These are phyloP conservation scores for Oxygymnocypris stewartii DNA, from an alignment of 2,113 vertebrate genomes.

Conservation along the genomic window DNA sequence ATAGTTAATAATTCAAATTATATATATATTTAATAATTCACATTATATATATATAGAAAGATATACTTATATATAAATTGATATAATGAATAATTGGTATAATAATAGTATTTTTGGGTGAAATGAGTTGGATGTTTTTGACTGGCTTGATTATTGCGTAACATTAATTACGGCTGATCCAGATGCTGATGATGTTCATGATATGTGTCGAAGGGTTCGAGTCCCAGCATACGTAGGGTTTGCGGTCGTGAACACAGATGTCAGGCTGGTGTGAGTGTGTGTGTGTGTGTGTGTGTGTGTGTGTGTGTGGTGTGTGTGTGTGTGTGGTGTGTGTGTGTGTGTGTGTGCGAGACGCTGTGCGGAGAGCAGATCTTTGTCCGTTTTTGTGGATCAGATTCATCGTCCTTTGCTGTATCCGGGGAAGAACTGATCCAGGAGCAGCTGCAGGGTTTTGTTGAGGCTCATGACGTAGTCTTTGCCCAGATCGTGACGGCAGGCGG, in stretches of 20 bases:
- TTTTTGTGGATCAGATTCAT: slow-evolving; percentile 73
- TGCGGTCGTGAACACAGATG: slow-evolving; percentile 51
- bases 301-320: slow-evolving; percentile 64
- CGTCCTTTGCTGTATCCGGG: slow-evolving; percentile 99
- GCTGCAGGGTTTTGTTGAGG: slow-evolving; percentile 92
- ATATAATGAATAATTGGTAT: too few relatives aligned
- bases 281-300: slow-evolving; percentile 65
- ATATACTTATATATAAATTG: too few relatives aligned
- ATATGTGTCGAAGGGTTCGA: background rate
- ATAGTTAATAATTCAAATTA: too few relatives aligned
- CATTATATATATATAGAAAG: too few relatives aligned
- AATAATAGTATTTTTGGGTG: background rate
- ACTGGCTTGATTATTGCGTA: background rate
- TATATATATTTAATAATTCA: too few relatives aligned
- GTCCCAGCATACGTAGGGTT: background rate
- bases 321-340: too few relatives aligned
- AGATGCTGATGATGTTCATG: background rate
- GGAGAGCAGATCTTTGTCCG: slow-evolving; percentile 31
- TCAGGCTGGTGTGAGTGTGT: slow-evolving; percentile 74
- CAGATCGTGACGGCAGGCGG: slow-evolving; percentile 93
- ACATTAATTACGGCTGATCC: background rate
- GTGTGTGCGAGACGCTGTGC: slow-evolving; percentile 48
- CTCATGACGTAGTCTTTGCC: slow-evolving; percentile 92
- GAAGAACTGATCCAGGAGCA: slow-evolving; percentile 96
- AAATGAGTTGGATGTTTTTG: background rate